phyloP scores from a whole-genome alignment of 2,888 invertebrate genomes.

The Lycocerus yunnanus region DNA sequence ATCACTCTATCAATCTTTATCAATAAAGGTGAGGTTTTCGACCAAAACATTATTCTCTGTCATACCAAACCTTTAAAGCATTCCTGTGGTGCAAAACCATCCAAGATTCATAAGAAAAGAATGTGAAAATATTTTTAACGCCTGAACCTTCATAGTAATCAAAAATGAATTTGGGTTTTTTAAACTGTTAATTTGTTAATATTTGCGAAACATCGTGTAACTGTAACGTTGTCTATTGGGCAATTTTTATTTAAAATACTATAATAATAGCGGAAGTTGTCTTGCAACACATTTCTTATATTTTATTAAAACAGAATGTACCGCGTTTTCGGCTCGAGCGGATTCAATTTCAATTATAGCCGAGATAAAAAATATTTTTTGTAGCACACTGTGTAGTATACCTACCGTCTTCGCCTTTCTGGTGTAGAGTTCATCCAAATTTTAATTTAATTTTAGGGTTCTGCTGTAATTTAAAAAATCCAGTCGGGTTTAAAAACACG shows the following conservation, averaged over 20 bases:
- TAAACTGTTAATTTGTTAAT: background rate
- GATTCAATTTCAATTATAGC: background rate
- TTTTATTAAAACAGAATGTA: background rate
- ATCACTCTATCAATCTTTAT: background rate
- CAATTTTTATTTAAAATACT: background rate
- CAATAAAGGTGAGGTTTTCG: background rate
- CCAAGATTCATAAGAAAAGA: background rate
- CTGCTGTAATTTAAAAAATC: background rate
- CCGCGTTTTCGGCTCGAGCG: background rate
- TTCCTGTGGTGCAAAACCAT: background rate
- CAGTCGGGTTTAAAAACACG: background rate
- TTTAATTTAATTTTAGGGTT: constrained; percentile 1
- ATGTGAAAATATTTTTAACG: background rate
- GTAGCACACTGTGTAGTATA: background rate
- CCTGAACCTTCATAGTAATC: background rate
- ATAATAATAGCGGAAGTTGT: background rate
- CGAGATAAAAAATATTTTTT: background rate
- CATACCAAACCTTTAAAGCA: background rate
- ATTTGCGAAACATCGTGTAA: background rate
- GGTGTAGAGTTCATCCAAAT: background rate
- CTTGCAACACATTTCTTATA: background rate
- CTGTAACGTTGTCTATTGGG: background rate
- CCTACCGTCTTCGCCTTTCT: background rate
- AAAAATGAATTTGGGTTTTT: background rate
- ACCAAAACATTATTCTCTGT: background rate